Evolutionary conservation across 1,140 invertebrate species (phyloP).

Genomic region (Microvelia longipes): DNA sequence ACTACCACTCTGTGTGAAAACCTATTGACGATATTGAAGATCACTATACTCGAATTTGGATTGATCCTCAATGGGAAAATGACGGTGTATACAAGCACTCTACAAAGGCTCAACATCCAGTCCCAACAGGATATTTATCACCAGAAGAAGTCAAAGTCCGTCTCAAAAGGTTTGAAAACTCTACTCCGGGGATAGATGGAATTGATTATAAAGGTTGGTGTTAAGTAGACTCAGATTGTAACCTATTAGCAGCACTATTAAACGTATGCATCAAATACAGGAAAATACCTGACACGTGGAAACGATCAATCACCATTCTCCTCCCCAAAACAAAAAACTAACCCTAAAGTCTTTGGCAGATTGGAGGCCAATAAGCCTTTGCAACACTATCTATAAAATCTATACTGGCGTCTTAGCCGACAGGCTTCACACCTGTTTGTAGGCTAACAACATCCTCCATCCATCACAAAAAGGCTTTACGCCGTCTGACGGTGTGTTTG

Average conservation of each 20-base stretch:
- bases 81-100: too few relatives aligned
- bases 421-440: background rate
- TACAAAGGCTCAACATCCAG: background rate
- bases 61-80: background rate
- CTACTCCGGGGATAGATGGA: conserved; percentile 21
- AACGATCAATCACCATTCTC: conserved; percentile 22
- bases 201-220: conserved; percentile 17
- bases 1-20: background rate
- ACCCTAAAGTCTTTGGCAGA: conserved; percentile 22
- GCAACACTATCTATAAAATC: conserved; percentile 24
- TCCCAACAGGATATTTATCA: background rate
- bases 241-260: conserved; percentile 11
- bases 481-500: conserved; percentile 6
- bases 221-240: background rate
- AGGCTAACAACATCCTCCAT: background rate
- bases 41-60: background rate
- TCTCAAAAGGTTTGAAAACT: conserved; percentile 17
- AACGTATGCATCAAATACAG: conserved; percentile 12
- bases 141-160: conserved; percentile 10
- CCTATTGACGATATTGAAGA: background rate
- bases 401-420: conserved; percentile 21
- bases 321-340: conserved; percentile 26
- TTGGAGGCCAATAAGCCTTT: conserved; percentile 27
- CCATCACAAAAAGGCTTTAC: conserved; percentile 17
- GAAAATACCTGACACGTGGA: conserved; percentile 17